Percentiles rank a stretch among this genome's conserved stretches.
These are phyloP conservation scores for Daubentonia madagascariensis DNA, from an alignment of 2,113 vertebrate genomes.

Conservation along the genomic window DNA sequence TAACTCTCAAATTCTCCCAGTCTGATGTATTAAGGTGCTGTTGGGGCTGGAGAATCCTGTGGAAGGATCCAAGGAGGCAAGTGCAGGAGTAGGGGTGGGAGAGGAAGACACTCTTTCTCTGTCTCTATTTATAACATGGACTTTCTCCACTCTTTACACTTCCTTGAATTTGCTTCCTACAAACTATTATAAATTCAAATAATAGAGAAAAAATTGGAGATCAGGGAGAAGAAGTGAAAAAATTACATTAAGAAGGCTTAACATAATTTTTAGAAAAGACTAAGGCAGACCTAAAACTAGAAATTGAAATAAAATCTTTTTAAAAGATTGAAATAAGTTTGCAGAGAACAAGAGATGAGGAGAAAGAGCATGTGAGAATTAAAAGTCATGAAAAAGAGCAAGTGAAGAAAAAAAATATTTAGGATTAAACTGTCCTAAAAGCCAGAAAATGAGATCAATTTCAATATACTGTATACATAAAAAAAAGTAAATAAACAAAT, in stretches of 20 bases:
- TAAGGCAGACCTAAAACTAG: not conserved
- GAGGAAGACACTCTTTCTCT: not conserved
- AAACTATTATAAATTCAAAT: not conserved
- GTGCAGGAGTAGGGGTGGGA: not conserved
- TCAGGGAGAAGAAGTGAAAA: not conserved
- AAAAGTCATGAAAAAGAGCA: not conserved
- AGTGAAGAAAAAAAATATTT: not conserved
- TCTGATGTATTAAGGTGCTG: not conserved
- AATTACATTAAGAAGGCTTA: not conserved
- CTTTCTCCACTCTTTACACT: not conserved
- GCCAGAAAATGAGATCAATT: not conserved
- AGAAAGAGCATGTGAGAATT: not conserved
- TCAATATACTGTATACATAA: not conserved
- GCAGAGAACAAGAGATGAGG: not conserved
- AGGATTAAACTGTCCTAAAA: conserved; percentile 2
- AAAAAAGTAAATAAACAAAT: not conserved
- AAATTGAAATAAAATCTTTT: conserved; percentile 6
- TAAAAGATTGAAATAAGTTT: conserved; percentile 24
- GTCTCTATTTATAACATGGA: not conserved
- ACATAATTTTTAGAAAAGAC: not conserved
- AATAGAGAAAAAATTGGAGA: not conserved
- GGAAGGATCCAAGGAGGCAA: not conserved
- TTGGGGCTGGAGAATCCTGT: not conserved
- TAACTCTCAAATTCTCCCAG: not conserved
- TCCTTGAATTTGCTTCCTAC: not conserved